Evolutionary conservation across 2,888 invertebrate genomes (phyloP), one percentile per base, ranked within the genome.

Genomic region (Stratiomys singularior): DNA sequence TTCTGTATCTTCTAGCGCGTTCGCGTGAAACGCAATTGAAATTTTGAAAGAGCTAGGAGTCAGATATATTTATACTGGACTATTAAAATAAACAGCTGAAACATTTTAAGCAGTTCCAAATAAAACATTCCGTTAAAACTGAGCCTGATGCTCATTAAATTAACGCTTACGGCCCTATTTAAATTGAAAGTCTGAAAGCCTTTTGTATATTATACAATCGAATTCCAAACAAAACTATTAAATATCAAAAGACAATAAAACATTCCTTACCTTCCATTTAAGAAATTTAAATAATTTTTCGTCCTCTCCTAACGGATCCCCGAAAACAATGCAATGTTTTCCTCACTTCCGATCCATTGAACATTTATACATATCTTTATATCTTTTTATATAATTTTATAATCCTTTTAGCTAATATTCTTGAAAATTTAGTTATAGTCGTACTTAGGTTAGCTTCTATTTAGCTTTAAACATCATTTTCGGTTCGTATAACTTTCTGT

Each of bases 321-420:
- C 4, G 18, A 13, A 52, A 52, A 9, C 52, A 52, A 4, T 52
- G 15, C 15, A 4, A 52, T n/a, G 15, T 52, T 46, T 44, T 52
- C 58, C 46, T 60, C 47, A 28, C 47, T 44, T 71, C 77, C 60
- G 63, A 63, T 64, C 77, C 71, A 71, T 64, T 64, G 30, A 74
- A 66, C 28, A 37, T 37, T 37, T 37, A 60, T 76, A 60, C 44
- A 58, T 23, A 69, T 78, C 30, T 74, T 69, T 67, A 76, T 18
- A 56, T 77, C 47, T 67, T 66, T n/a, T 56, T 77, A 71, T 72
- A 77, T 60, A 78, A 76, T 46, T 76, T 64, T 76, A 76, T 47
- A 71, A 60, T 60, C n/a, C 76, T 69, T 21, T 76, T 76, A 77
- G 63, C 64, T 77, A 77, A 76, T 58, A 47, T 63, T 76, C 37